phyloP scores from a whole-genome alignment of 1,140 invertebrate genomes.

The Subanguina moxae region DNA sequence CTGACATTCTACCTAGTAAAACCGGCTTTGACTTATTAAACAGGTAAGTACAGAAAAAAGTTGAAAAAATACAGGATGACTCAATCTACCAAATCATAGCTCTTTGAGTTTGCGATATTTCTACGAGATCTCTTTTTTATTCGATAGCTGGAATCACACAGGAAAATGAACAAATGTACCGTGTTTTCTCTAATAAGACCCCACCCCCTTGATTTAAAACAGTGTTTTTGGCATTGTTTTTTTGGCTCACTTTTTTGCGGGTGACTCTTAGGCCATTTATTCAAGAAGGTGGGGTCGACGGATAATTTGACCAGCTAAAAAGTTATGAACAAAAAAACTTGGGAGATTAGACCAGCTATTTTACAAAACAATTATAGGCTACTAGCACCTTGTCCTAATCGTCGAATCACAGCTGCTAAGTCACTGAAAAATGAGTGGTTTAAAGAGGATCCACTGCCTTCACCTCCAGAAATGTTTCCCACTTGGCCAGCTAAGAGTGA shows the following conservation, averaged over 20 bases:
- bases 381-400: slow-evolving; percentile 20
- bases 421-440: slow-evolving; percentile 85
- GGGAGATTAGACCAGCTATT: neutral
- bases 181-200: no score
- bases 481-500: slow-evolving; percentile 63
- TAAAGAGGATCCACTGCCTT: slow-evolving; percentile 79
- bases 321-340: neutral
- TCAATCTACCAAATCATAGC: neutral
- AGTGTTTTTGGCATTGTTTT: no score
- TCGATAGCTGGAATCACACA: no score
- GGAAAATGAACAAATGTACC: no score
- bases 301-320: neutral
- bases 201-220: no score
- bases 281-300: neutral
- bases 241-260: no score
- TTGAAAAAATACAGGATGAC: neutral
- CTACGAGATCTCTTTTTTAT: no score
- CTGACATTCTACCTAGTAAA: slow-evolving; percentile 30
- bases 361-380: slow-evolving; percentile 4
- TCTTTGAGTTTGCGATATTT: neutral
- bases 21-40: slow-evolving; percentile 39
- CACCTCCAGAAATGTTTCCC: slow-evolving; percentile 94
- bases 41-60: slow-evolving; percentile 9
- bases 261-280: no score
- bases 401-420: slow-evolving; percentile 79